These are phyloP conservation scores for Scomber japonicus DNA, from an alignment of 2,113 vertebrate species.

Conservation along the genomic window DNA sequence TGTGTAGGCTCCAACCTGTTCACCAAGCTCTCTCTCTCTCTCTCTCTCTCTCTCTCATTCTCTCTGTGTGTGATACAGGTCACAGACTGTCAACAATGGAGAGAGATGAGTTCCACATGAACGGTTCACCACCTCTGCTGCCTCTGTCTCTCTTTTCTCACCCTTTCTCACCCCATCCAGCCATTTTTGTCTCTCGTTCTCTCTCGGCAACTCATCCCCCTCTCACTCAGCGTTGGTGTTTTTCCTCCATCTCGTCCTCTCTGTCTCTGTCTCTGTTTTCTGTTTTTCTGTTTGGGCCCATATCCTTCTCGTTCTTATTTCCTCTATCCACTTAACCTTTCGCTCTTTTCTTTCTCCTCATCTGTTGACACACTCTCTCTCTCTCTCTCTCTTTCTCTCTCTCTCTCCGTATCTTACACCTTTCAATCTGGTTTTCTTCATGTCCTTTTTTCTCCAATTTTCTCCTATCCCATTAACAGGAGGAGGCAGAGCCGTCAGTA, in stretches of 20 bases:
- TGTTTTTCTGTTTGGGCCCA: conserved; percentile 20
- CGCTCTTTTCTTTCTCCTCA: background rate
- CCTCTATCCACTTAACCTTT: conserved; percentile 36
- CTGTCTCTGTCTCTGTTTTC: conserved; percentile 5
- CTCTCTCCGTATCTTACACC: background rate
- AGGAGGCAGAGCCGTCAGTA: too few species aligned
- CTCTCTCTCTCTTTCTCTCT: too few species aligned
- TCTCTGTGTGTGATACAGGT: conserved; percentile 66
- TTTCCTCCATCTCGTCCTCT: background rate
- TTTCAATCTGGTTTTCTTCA: background rate
- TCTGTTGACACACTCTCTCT: background rate
- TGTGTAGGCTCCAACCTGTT: conserved; percentile 38
- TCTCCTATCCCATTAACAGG: too few species aligned
- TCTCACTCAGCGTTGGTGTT: background rate
- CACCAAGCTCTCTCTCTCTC: background rate
- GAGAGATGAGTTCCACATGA: conserved; percentile 80
- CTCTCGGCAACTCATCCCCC: conserved; percentile 17
- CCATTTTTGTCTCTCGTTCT: conserved; percentile 16
- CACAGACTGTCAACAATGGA: conserved; percentile 80
- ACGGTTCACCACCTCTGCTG: conserved; percentile 68
- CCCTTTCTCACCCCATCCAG: conserved; percentile 36
- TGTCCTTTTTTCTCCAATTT: background rate
- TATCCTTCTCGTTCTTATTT: background rate
- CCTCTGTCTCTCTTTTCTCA: conserved; percentile 33
- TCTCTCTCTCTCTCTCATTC: conserved; percentile 38